Evolutionary conservation across 2,888 invertebrate genomes (phyloP), one percentile per base, ranked within the genome.

Genomic region (Chymomyza fuscimana): DNA sequence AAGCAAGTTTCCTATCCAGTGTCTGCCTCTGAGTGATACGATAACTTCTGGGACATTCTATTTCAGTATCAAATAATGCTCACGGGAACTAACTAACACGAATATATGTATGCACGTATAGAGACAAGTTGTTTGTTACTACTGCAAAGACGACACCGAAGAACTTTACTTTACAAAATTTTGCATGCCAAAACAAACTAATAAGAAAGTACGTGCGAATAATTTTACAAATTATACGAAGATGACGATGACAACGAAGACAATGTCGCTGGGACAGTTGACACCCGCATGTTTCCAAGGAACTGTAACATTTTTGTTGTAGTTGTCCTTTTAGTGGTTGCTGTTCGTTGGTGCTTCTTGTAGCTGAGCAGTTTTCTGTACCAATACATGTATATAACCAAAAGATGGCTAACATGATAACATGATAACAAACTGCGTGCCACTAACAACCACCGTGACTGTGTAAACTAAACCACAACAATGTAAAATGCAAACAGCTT

Each of bases 141-240:
- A 25, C 7, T 7, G 32, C 16, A 25, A 59, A 25, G n/a, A 29
- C 7, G 63, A 70, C 46, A 63, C 63, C 60, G 25, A 3, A 62
- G 70, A 81, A 80, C 36, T 78, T 82, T 68, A 36, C 32, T 22
- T 32, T 19, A n/a, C 29, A n/a, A 61, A 70, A 79, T 69, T 79
- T 76, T 79, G 69, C 79, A 81, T 76, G 73, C 54, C 69, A 69
- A 73, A 84, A 74, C 82, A 79, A 86, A 82, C 79, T 79, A 84
- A 86, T 84, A 82, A 79, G 80, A 82, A 82, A 86, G 78, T 86
- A 86, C 82, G 82, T 86, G 80, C 65, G 78, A 86, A 82, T 85
- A 86, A 83, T 83, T 85, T 86, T 78, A 75, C 74, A 85, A 85
- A 87, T 87, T 85, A 87, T 72, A 80, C 70, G 73, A 69, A 72